These are phyloP conservation scores for Hippocampus abdominalis DNA, from an alignment of 2,113 vertebrate genomes.

Conservation along the genomic window DNA sequence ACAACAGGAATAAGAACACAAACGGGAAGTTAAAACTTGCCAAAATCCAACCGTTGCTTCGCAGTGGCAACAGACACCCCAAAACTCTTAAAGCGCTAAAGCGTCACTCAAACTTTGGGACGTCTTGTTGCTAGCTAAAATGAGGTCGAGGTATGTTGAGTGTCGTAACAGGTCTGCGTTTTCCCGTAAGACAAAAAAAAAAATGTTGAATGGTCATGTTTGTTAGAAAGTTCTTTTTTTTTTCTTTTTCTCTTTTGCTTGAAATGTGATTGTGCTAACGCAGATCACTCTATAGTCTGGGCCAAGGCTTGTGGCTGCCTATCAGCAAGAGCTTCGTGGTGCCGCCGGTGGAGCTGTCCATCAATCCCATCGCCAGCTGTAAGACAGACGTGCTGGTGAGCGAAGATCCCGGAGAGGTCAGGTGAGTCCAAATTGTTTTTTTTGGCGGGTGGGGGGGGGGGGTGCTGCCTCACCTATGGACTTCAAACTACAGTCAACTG, in stretches of 20 bases:
- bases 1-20: no score
- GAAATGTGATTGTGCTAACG: conserved; percentile 47
- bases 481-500: background rate
- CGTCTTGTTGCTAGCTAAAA: background rate
- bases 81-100: no score
- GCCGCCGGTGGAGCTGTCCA: conserved; percentile 92
- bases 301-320: conserved; percentile 95
- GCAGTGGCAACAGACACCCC: no score
- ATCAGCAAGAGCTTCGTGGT: conserved; percentile 99
- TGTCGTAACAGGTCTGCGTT: background rate
- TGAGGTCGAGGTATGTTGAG: background rate
- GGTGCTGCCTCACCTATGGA: background rate
- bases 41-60: no score
- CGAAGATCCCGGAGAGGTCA: conserved; percentile 94
- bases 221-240: background rate
- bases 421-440: conserved; percentile 74
- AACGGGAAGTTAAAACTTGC: no score
- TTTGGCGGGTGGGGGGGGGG: background rate
- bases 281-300: conserved; percentile 96
- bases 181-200: background rate
- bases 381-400: conserved; percentile 96
- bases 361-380: conserved; percentile 97
- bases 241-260: conserved; percentile 12
- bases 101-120: no score
- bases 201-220: background rate